phyloP scores from a whole-genome alignment of 2,113 vertebrate genomes.

The Megaleporinus macrocephalus region DNA sequence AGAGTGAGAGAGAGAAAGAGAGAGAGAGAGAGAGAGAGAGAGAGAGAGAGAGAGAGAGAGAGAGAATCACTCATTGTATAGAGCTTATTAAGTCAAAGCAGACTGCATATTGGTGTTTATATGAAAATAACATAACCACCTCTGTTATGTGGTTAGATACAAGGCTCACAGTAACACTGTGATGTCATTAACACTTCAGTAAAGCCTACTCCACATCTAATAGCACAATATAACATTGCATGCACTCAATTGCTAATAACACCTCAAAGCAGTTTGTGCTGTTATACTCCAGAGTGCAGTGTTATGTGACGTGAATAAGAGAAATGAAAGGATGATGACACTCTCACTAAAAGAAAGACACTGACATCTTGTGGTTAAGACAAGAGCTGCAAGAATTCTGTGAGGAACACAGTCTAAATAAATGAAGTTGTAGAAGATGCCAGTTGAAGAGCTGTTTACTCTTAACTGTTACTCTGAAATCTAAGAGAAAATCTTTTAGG shows the following conservation, averaged over 20 bases:
- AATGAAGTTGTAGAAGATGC: too few relatives aligned
- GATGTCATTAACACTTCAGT: background rate
- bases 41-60: too few relatives aligned
- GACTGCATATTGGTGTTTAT: background rate
- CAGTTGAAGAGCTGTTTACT: too few relatives aligned
- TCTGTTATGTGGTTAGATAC: background rate
- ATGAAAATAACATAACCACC: background rate
- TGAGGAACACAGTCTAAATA: background rate
- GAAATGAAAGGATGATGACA: background rate
- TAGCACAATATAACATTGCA: background rate
- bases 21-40: too few relatives aligned
- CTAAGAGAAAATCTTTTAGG: too few relatives aligned
- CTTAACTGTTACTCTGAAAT: too few relatives aligned
- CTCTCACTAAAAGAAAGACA: conserved; percentile 18
- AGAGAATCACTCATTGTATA: too few relatives aligned
- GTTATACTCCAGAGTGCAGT: conserved; percentile 2
- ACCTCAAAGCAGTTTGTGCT: background rate
- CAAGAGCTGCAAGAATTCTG: conserved; percentile 11
- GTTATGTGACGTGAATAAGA: conserved; percentile 26
- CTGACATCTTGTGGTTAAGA: conserved; percentile 25
- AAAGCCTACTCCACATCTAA: background rate
- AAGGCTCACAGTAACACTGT: background rate
- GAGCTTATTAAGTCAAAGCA: background rate
- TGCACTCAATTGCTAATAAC: background rate
- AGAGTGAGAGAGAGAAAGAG: too few relatives aligned